Evolutionary conservation across 2,113 vertebrate genomes (phyloP), one percentile per base, ranked within the genome.

Genomic region (Sebastes fasciatus): DNA sequence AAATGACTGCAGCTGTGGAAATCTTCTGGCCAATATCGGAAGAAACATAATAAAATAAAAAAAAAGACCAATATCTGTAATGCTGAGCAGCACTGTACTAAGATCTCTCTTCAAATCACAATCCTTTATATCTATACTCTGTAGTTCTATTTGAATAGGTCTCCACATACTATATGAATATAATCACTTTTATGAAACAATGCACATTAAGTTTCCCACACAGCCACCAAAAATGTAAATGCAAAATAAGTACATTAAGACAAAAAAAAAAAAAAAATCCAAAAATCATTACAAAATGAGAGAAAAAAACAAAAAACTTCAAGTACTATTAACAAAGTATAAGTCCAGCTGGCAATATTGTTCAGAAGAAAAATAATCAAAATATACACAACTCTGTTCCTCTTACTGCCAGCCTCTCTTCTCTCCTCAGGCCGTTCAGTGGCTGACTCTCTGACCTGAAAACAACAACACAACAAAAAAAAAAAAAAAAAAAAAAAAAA

Each of bases 311-410:
- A 96, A 34, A 40, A 96, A 97, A 95, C 93, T 98, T 99, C 97
- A 98, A 99, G 98, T 98, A 98, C 97, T 97, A 97, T 97, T 74
- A 98, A 94, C 96, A 97, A 92, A 93, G 64, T 55, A 95, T 95
- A 95, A 96, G 96, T 97, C 96, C 95, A 91, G 95, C 96, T 96
- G 96, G 97, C 96, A 97, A 97, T 76, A 97, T 94, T 95, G 94
- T 91, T 87, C 52, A 69, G 86, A 92, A 89, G 67, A 88, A 96
- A 34, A 97, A 94, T 92, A 95, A 95, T 86, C 83, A 58, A 88
- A 92, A 89, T 89, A 87, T 91, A 93, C 86, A 91, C 21, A 81
- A 65, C 58, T 83, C 34, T 80, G 70, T 74, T 86, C 74, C 45
- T 79, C 83, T 79, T 17, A 64, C 74, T 83, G 75, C 69, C 83